Conservation (phyloP, 2,113 vertebrate species). For the Nestor notabilis region DNA sequence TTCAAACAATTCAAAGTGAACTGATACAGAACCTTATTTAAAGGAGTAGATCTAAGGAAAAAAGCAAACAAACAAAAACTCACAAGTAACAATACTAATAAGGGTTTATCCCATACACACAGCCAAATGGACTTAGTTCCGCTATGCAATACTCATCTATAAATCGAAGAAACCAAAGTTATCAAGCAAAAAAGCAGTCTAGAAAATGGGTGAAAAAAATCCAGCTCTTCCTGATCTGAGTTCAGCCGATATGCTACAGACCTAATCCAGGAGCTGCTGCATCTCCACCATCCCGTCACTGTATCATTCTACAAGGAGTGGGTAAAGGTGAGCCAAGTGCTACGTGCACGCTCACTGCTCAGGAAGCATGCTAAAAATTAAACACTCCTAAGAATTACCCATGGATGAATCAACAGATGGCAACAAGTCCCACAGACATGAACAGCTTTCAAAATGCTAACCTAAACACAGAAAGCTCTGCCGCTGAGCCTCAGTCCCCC, state of each 20-base stretch:
- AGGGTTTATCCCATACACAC: background rate
- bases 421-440: background rate
- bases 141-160: background rate
- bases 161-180: background rate
- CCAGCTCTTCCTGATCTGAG: background rate
- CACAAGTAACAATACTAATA: background rate
- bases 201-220: background rate
- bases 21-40: background rate
- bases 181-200: background rate
- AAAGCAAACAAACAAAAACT: background rate
- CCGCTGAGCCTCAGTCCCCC: background rate
- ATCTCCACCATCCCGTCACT: background rate
- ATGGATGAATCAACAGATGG: background rate
- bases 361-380: background rate
- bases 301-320: background rate
- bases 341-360: background rate
- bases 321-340: background rate
- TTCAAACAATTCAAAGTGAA: background rate
- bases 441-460: background rate
- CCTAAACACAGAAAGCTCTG: background rate
- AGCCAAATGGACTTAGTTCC: background rate
- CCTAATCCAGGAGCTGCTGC: background rate
- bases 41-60: background rate
- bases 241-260: background rate
- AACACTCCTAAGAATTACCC: background rate